Percentiles rank a stretch among this genome's conserved stretches.
These are phyloP conservation scores for Holothuria glaberrima DNA, from an alignment of 35 echinoderm and acorn worm species.

Conservation along the genomic window DNA sequence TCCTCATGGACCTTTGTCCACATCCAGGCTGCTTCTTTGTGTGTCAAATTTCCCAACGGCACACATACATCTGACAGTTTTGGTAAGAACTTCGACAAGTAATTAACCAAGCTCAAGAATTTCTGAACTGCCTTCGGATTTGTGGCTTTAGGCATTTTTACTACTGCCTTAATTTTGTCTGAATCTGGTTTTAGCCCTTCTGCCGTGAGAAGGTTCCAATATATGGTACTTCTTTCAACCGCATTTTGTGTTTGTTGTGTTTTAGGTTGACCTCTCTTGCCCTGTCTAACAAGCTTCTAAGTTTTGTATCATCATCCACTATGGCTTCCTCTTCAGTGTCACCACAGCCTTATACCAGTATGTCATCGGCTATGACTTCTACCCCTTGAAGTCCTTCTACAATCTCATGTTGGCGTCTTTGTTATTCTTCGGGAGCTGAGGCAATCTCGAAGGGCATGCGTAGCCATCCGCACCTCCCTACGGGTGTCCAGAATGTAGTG, in stretches of 20 bases:
- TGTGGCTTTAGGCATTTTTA: constrained; percentile 27
- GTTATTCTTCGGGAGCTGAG: constrained; percentile 62
- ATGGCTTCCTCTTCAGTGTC: constrained; percentile 34
- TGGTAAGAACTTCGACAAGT: constrained; percentile 57
- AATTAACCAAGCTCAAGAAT: constrained; percentile 59
- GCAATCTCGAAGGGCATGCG: constrained; percentile 73
- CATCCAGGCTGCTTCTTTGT: too few relatives aligned
- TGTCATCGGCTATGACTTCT: constrained; percentile 70
- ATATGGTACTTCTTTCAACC: constrained; percentile 45
- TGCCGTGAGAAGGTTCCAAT: constrained; percentile 41
- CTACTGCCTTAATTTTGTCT: constrained; percentile 62
- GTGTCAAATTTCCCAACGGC: too few relatives aligned
- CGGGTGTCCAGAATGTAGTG: constrained; percentile 65
- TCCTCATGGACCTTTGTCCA: too few relatives aligned
- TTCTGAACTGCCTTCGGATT: constrained; percentile 23
- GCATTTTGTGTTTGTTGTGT: not conserved
- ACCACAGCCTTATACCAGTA: constrained; percentile 37
- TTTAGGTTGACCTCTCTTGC: constrained; percentile 51
- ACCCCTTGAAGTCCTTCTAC: constrained; percentile 52
- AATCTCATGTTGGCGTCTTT: constrained; percentile 55
- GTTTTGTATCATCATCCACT: constrained; percentile 58
- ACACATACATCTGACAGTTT: too few relatives aligned
- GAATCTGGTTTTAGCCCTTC: constrained; percentile 60
- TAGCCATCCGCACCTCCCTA: constrained; percentile 56
- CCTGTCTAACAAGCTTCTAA: constrained; percentile 40